Base-by-base conservation (phyloP, 2,888 invertebrate species). In the Dysmachus trigonus region DNA sequence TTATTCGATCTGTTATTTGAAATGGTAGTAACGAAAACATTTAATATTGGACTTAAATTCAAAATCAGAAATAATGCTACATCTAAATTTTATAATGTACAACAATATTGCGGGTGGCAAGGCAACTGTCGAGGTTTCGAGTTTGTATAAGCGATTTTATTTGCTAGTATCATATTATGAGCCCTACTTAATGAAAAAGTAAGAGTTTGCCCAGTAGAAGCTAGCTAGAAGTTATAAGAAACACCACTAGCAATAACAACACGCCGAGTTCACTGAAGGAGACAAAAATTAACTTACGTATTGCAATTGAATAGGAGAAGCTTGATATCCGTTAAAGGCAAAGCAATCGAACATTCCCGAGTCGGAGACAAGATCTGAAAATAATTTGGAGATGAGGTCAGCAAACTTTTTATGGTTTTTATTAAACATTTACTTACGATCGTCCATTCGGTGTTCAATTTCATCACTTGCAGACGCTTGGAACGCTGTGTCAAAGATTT, bases 401-500 rank as follows among this genome's bases (percentile, higher is more conserved):
- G 10, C 3, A 62, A 10, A 62, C 0, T 22, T 62, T 62, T 62
- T 53, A 8, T 62, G n/a, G 10, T 18, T 62, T 27, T 1, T 2
- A 22, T 27, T 30, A 30, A 4, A 73, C n/a, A n/a, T n/a, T n/a
- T n/a, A n/a, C 53, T 71, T 47, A 87, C 85, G 77, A n/a, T 85
- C 77, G 62, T 85, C 76, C 33, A 71, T 71, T n/a, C 38, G 79
- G 15, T 81, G 83, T 27, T 87, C 87, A 13, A 87, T n/a, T 72
- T 86, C 86, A 22, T 88, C 88, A 62, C 38, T 31, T 41, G 62
- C 83, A 8, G 86, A 86, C 0, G 87, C 87, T 85, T 88, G 88
- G 81, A 88, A 88, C 10, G 88, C 88, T 79, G 88, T 86, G 53
- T 86, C 73, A 72, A 89, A 88, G 47, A 89, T 89, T 86, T 89